Base-by-base conservation (phyloP, 2,888 invertebrate species). In the Oxycera nigricornis region DNA sequence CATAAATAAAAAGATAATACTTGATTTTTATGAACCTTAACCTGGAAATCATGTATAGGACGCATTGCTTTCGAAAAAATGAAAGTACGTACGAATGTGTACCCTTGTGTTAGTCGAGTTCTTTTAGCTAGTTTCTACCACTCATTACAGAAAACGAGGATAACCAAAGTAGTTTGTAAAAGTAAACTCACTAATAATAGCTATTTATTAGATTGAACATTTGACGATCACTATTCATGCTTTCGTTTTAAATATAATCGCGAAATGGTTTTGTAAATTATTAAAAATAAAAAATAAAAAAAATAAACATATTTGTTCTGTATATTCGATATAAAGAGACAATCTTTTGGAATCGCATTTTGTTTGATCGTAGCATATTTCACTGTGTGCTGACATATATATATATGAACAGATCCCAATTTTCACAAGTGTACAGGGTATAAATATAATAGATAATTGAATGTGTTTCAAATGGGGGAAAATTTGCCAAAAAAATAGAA, bases 351-450 rank as follows among this genome's bases (percentile, higher is more conserved):
- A 55, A 24, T 22, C 6, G 20, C 17, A 55, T 55, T 55, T n/a
- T 22, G 24, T 55, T 55, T 55, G 55, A 55, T 55, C 22, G 55
- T 55, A 22, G 20, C 20, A 24, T 55, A 14, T 39, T 39, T 20
- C 14, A 11, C 3, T 46, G 35, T 35, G 35, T 17, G 14, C 46
- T 46, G 46, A 46, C 3, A 11, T 17, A 2, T 46, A 14, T 46
- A n/a, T 46, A n/a, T 7, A 46, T 46, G 14, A 46, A 3, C 6
- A 46, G 14, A 14, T 46, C 11, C 46, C 9, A 55, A 55, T 55
- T 55, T 55, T 55, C 55, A 55, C 9, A 50, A 55, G 24, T 24
- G 55, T 20, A 55, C 55, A 55, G 55, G 55, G 55, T 55, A 55
- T 55, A 55, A 46, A 14, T 46, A 17, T n/a, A n/a, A n/a, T n/a